A percentile compares a stretch with the other conserved stretches of the same genome.
Evolutionary conservation across 2,797 vertebrate species (phyloP).

Genomic region (Zalophus californianus): DNA sequence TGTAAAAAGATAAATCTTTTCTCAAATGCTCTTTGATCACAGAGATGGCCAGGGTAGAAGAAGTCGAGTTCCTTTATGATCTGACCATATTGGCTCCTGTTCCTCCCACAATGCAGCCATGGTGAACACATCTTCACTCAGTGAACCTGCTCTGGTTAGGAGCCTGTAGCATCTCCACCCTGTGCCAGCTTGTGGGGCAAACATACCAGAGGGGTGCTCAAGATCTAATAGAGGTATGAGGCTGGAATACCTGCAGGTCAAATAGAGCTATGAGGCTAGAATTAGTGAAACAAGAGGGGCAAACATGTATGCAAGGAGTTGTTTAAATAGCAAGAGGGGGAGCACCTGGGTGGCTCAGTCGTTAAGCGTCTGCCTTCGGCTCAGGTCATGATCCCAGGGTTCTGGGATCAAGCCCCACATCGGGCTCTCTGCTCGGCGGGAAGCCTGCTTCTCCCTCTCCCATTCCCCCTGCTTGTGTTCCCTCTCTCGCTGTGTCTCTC

Average conservation of each 20-base stretch:
- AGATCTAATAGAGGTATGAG: neutral
- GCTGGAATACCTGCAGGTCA: neutral
- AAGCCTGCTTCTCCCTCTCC: too few relatives aligned
- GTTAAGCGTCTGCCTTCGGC: too few relatives aligned
- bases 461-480: too few relatives aligned
- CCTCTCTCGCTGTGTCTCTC: too few relatives aligned
- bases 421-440: too few relatives aligned
- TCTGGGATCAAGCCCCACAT: too few relatives aligned
- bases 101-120: neutral
- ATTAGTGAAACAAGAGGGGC: neutral
- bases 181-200: neutral
- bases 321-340: conserved; percentile 5
- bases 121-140: neutral
- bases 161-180: neutral
- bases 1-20: conserved; percentile 33
- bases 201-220: neutral
- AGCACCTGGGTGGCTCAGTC: too few relatives aligned
- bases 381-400: too few relatives aligned
- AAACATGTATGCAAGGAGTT: neutral
- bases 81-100: neutral
- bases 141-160: neutral
- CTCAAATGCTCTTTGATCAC: conserved; percentile 41
- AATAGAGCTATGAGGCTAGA: neutral
- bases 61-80: neutral
- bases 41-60: neutral